phyloP scores from a whole-genome alignment of 2,113 vertebrate genomes.

The Cololabis saira region DNA sequence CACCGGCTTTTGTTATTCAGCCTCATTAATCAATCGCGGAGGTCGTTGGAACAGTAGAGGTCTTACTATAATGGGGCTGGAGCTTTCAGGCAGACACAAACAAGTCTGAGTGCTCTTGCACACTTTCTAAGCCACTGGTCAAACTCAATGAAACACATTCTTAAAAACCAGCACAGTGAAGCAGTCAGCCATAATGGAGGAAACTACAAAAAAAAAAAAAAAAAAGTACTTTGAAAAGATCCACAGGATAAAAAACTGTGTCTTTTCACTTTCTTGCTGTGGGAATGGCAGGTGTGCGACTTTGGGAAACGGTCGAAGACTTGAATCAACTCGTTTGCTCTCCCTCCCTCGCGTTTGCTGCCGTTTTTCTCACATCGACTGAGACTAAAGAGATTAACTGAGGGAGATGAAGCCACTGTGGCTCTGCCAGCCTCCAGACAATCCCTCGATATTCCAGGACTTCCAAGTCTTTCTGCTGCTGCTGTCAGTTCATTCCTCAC shows the following conservation, averaged over 20 bases:
- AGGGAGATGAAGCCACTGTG: slow-evolving; percentile 47
- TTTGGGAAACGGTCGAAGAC: slow-evolving; percentile 15
- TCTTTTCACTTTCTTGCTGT: slow-evolving; percentile 45
- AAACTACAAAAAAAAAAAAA: slow-evolving; percentile 28
- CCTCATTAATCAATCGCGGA: slow-evolving; percentile 42
- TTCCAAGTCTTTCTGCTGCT: slow-evolving; percentile 33
- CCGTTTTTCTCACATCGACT: slow-evolving; percentile 51
- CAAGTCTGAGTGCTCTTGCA: not conserved
- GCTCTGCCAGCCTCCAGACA: slow-evolving; percentile 51
- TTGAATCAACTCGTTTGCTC: slow-evolving; percentile 15
- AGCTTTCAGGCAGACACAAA: slow-evolving; percentile 22
- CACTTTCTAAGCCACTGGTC: slow-evolving; percentile 62
- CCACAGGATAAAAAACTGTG: slow-evolving; percentile 48
- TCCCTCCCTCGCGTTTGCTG: slow-evolving; percentile 33
- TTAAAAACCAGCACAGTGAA: slow-evolving; percentile 54
- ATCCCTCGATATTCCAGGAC: slow-evolving; percentile 37
- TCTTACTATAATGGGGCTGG: slow-evolving; percentile 22
- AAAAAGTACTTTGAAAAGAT: slow-evolving; percentile 53
- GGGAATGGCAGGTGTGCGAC: slow-evolving; percentile 52
- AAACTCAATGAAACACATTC: slow-evolving; percentile 65
- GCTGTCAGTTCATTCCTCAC: slow-evolving; percentile 41
- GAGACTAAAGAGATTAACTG: slow-evolving; percentile 63
- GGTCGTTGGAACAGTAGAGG: slow-evolving; percentile 32
- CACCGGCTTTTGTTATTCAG: slow-evolving; percentile 47
- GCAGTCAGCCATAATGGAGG: slow-evolving; percentile 41